Evolutionary conservation across 1,140 invertebrate species (phyloP), one percentile per base, ranked within the genome.

Genomic region (Ctenoplectra terminalis): DNA sequence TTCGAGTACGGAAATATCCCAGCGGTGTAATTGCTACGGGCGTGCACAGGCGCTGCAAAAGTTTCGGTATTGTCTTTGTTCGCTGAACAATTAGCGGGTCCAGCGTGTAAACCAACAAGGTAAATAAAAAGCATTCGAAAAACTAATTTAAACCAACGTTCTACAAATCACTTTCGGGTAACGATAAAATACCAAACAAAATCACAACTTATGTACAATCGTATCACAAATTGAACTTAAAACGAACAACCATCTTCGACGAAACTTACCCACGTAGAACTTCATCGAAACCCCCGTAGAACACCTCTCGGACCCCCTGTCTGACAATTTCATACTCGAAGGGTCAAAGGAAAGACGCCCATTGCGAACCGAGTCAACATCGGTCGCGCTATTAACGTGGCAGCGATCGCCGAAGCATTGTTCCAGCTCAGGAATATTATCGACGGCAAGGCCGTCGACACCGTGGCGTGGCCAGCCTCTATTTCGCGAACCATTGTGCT

Each of bases 401-500:
- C n/a, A 54, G 0, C 50, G 40, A 26, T 31, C 31, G 37, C 1
- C 7, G 8, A 1, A 31, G 43, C n/a, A 84, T 85, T 85, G 71
- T 84, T 75, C 54, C 29, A 56, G 48, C 20, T 4, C 1, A 11
- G 11, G 52, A 40, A 73, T 52, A 63, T 60, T 37, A 70, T 52
- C 37, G 58, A 6, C 34, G 52, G 50, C 50, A 29, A 52, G 71
- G 48, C 67, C 56, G 64, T 67, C 67, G 37, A 23, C 48, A 61
- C 54, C 2, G n/a, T 50, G 29, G 17, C 43, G 75, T 79, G 48
- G 20, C 17, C 61, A 72, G 72, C 71, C 78, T 69, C 80, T 81
- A 85, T 91, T 90, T 88, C 66, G 78, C 72, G 73, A 71, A 71
- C 90, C 66, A 91, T 91, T 91, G 87, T 89, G 31, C n/a, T 46